phyloP scores from a whole-genome alignment of 2,113 vertebrate species.

The Recurvirostra avosetta region DNA sequence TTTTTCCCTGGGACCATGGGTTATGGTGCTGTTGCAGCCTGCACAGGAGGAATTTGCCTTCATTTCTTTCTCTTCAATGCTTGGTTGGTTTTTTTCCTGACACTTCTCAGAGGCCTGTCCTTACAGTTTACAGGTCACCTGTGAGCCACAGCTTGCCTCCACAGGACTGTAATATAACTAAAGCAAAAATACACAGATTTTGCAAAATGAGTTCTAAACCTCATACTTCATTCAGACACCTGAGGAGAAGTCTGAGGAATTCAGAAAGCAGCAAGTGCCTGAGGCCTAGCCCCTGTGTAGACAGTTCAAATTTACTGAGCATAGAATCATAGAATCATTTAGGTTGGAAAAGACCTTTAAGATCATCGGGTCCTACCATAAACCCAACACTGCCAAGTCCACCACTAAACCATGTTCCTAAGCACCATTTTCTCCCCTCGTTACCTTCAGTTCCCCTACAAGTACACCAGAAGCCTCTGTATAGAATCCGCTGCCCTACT shows the following conservation, averaged over 20 bases:
- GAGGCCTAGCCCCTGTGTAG: not conserved
- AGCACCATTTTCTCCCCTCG: not conserved
- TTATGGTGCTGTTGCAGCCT: not conserved
- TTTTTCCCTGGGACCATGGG: not conserved
- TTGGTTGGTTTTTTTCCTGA: not conserved
- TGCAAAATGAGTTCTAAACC: not conserved
- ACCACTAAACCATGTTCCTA: not conserved
- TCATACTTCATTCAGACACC: not conserved
- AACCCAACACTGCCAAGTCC: not conserved
- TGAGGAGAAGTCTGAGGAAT: not conserved
- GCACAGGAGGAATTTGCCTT: not conserved
- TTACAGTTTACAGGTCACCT: not conserved
- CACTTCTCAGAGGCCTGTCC: not conserved
- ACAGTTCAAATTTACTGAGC: not conserved
- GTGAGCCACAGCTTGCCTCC: not conserved
- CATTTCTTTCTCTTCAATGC: not conserved
- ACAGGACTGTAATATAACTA: not conserved
- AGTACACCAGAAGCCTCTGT: not conserved
- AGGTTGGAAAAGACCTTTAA: not conserved
- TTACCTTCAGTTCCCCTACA: not conserved
- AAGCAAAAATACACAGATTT: not conserved
- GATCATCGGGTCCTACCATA: not conserved
- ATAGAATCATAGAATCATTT: not conserved
- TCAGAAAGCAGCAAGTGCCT: rapidly evolving
- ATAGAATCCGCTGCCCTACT: not conserved